A percentile compares a stretch with the other conserved stretches of the same genome.
Evolutionary conservation across 2,888 invertebrate species (phyloP).

Genomic region (Lobophora halterata): DNA sequence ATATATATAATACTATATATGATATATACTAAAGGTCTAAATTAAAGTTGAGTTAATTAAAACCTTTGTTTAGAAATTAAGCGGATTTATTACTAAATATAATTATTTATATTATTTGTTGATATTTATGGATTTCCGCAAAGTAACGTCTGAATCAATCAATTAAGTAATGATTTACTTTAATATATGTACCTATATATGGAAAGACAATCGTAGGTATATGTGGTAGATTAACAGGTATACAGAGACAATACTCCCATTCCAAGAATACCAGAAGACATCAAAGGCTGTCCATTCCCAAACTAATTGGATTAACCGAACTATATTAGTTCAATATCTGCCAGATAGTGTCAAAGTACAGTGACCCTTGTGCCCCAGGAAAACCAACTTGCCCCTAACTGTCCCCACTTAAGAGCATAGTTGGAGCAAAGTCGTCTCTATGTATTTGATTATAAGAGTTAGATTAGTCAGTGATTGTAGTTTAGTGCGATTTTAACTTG

Average conservation of each 20-base stretch:
- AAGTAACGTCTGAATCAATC: no score
- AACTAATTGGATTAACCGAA: conserved; percentile 29
- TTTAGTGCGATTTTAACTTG: background rate
- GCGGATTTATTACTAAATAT: no score
- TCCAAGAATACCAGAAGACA: conserved; percentile 18
- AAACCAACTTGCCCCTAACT: conserved; percentile 9
- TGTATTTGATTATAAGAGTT: background rate
- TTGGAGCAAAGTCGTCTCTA: background rate
- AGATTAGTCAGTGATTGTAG: background rate
- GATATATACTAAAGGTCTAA: no score
- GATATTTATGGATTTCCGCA: no score
- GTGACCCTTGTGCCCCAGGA: conserved; percentile 21
- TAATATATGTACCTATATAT: background rate
- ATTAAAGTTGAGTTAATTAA: no score
- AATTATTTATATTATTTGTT: no score
- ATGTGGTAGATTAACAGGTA: background rate
- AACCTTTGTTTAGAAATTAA: no score
- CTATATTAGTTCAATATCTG: conserved; percentile 26
- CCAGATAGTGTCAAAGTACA: conserved; percentile 26
- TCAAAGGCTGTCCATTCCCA: conserved; percentile 26
- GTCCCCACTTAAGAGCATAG: background rate
- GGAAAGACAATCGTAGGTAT: background rate
- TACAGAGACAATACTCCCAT: conserved; percentile 1
- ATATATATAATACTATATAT: no score
- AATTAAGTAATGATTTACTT: no score